Evolutionary conservation across 1,140 invertebrate species (phyloP).

Genomic region (Ditylenchus dipsaci): DNA sequence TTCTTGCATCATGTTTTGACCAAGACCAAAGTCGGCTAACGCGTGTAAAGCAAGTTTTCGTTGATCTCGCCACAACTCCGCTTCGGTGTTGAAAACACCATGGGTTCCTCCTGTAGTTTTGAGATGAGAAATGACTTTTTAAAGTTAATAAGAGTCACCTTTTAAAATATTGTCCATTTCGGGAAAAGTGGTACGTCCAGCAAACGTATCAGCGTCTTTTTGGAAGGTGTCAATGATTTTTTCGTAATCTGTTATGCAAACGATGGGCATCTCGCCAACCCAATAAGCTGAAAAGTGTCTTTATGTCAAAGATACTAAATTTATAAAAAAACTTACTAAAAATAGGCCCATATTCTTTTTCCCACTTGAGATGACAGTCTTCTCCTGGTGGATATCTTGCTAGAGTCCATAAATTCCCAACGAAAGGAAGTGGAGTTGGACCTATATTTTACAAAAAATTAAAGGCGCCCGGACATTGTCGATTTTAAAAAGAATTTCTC

Average conservation of each 20-base stretch:
- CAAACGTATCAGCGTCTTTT: constrained; percentile 25
- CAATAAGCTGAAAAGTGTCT: constrained; percentile 17
- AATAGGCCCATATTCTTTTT: constrained; percentile 26
- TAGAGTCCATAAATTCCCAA: constrained; percentile 26
- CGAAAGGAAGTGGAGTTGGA: constrained; percentile 11
- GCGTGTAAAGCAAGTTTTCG: constrained; percentile 21
- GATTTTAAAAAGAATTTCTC: background rate
- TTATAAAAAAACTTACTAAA: constrained; percentile 6
- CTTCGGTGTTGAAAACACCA: constrained; percentile 34
- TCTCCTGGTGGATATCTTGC: constrained; percentile 14
- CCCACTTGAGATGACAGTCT: constrained; percentile 19
- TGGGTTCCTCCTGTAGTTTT: background rate
- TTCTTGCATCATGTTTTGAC: constrained; percentile 15
- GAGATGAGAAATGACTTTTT: background rate
- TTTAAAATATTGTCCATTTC: constrained; percentile 6
- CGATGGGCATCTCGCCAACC: constrained; percentile 27
- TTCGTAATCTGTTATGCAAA: constrained; percentile 21
- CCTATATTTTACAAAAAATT: constrained; percentile 1
- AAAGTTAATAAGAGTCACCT: background rate
- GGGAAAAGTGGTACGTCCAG: constrained; percentile 15
- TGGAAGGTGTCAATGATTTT: constrained; percentile 23
- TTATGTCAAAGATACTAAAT: background rate
- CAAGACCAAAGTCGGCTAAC: constrained; percentile 28
- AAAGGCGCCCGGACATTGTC: background rate
- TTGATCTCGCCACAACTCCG: constrained; percentile 24